Percentiles rank a stretch among this genome's conserved stretches.
Conservation (phyloP, 2,113 vertebrate genomes). For the Callorhinus ursinus region DNA sequence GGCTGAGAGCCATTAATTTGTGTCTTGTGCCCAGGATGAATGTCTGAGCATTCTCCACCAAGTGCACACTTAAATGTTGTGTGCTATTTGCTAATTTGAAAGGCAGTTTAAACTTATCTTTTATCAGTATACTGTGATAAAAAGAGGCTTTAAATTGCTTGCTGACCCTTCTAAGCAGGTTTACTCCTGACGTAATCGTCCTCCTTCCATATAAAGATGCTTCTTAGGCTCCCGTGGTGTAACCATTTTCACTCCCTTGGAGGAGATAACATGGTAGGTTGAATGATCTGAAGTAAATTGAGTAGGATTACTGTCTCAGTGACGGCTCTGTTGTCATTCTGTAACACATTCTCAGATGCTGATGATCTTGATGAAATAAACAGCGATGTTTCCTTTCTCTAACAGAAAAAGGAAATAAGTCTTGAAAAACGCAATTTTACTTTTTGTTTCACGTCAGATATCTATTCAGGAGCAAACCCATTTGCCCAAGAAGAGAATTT, state of each 20-base stretch:
- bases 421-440: conserved; percentile 61
- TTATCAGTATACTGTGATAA: conserved; percentile 54
- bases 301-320: conserved; percentile 80
- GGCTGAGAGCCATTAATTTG: not conserved
- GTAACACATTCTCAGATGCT: conserved; percentile 69
- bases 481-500: conserved; percentile 74
- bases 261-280: conserved; percentile 81
- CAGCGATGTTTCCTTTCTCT: conserved; percentile 46
- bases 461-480: conserved; percentile 60
- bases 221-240: conserved; percentile 60
- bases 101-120: conserved; percentile 73
- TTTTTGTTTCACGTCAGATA: conserved; percentile 59
- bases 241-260: conserved; percentile 76
- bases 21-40: too few relatives aligned
- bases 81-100: conserved; percentile 70
- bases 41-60: conserved; percentile 12
- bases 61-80: not conserved
- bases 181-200: conserved; percentile 70
- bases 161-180: conserved; percentile 65
- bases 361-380: conserved; percentile 74
- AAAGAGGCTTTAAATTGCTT: conserved; percentile 72
- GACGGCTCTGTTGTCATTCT: conserved; percentile 76
- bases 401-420: conserved; percentile 57
- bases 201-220: conserved; percentile 47
- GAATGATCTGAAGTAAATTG: conserved; percentile 80